These are phyloP conservation scores for Pachypanchax playfairii DNA, from an alignment of 2,113 vertebrate species.

Conservation along the genomic window DNA sequence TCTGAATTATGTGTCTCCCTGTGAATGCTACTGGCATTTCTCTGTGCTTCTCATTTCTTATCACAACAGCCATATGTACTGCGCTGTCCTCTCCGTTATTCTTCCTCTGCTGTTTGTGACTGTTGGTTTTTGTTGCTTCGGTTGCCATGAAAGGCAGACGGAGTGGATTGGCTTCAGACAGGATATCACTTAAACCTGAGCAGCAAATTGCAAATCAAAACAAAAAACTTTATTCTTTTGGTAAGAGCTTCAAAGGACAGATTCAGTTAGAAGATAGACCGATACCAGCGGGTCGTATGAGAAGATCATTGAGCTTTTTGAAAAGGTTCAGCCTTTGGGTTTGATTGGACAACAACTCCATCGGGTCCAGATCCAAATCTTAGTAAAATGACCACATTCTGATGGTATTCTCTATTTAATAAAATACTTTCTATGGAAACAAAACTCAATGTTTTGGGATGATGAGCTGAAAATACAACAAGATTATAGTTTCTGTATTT, in stretches of 20 bases:
- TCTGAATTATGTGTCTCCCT: slow-evolving; percentile 37
- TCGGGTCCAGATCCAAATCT: slow-evolving; percentile 38
- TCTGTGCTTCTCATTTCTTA: slow-evolving; percentile 50
- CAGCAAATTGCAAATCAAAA: slow-evolving; percentile 27
- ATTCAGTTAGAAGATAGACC: slow-evolving; percentile 57
- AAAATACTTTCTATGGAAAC: too few relatives aligned
- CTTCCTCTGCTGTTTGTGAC: slow-evolving; percentile 52
- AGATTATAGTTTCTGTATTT: too few relatives aligned
- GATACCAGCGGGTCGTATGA: slow-evolving; percentile 33
- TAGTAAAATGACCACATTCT: too few relatives aligned
- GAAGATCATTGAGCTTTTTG: slow-evolving; percentile 19
- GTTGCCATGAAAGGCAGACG: slow-evolving; percentile 47
- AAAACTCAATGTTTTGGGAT: too few relatives aligned
- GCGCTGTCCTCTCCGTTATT: slow-evolving; percentile 42
- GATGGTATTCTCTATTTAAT: too few relatives aligned
- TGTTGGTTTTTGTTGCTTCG: slow-evolving; percentile 41
- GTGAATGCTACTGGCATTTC: slow-evolving; percentile 34
- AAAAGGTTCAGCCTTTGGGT: slow-evolving; percentile 45
- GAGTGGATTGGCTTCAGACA: slow-evolving; percentile 51
- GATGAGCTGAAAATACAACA: too few relatives aligned
- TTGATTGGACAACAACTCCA: slow-evolving; percentile 12
- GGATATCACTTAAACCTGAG: slow-evolving; percentile 38
- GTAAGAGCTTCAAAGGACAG: slow-evolving; percentile 37
- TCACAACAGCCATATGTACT: slow-evolving; percentile 54
- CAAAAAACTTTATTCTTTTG: slow-evolving; percentile 4